Conservation (phyloP, 2,113 vertebrate genomes). For the Mastomys natalensis region DNA sequence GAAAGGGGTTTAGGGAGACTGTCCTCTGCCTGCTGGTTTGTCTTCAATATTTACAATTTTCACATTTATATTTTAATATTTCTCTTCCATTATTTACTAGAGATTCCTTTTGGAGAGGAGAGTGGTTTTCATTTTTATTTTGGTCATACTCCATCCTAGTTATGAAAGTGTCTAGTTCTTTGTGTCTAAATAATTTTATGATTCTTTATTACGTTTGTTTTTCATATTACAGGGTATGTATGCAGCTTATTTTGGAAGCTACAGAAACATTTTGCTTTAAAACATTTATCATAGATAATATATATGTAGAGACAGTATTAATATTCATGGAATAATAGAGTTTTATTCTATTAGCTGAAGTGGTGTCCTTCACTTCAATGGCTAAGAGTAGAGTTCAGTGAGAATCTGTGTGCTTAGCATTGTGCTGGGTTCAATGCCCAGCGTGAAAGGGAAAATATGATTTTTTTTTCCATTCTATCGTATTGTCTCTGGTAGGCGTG, state of each 20-base stretch:
- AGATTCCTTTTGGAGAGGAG: background rate
- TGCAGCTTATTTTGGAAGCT: background rate
- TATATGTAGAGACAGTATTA: background rate
- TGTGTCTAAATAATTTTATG: background rate
- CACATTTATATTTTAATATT: background rate
- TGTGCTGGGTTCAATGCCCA: background rate
- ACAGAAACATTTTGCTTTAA: background rate
- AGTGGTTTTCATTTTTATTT: conserved; percentile 43
- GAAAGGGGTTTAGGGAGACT: background rate
- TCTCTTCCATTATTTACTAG: background rate
- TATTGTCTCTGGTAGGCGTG: background rate
- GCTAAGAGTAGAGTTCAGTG: background rate
- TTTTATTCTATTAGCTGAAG: background rate
- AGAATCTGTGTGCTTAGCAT: background rate
- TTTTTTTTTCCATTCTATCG: background rate
- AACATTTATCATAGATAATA: background rate
- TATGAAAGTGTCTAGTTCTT: conserved; percentile 10
- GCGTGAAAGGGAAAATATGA: no score
- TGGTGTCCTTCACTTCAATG: background rate
- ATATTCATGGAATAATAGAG: background rate
- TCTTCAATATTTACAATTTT: background rate
- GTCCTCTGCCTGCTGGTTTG: background rate
- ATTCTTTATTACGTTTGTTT: background rate
- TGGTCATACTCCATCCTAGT: background rate
- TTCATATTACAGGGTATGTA: background rate